phyloP scores from a whole-genome alignment of 1,140 invertebrate species.

The Phenacoccus solenopsis region DNA sequence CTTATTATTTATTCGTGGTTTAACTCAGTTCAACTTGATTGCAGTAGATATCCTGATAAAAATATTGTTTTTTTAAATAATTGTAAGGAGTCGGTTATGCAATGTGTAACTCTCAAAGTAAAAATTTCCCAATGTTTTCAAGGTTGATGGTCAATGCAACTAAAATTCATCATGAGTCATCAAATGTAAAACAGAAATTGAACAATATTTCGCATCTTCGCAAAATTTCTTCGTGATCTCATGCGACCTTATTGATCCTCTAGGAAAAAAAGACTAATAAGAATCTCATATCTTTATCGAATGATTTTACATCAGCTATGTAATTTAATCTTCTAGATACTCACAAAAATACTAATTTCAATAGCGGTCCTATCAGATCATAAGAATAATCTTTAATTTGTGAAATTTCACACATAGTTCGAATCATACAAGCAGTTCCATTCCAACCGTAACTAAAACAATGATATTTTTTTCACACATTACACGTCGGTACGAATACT shows the following conservation, averaged over 20 bases:
- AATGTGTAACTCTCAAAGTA: no score
- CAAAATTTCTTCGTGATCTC: neutral
- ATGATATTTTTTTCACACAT: neutral
- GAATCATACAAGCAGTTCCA: constrained; percentile 48
- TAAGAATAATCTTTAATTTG: neutral
- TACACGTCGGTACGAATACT: neutral
- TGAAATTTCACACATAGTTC: constrained; percentile 48
- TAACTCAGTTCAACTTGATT: no score
- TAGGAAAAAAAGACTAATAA: neutral
- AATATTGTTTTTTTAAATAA: no score
- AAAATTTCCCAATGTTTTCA: no score
- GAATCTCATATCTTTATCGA: neutral
- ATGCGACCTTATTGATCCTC: neutral
- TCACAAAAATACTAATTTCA: constrained; percentile 12
- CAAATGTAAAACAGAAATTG: neutral
- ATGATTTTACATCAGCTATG: neutral
- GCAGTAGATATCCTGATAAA: no score
- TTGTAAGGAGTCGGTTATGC: no score
- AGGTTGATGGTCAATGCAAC: no score
- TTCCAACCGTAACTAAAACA: constrained; percentile 44
- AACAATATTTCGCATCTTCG: neutral
- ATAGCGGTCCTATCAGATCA: neutral
- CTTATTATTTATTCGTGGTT: no score
- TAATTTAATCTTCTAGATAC: neutral
- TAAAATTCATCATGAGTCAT: neutral